Base-by-base conservation (phyloP, 2,888 invertebrate genomes). In the Perithous albicinctus region DNA sequence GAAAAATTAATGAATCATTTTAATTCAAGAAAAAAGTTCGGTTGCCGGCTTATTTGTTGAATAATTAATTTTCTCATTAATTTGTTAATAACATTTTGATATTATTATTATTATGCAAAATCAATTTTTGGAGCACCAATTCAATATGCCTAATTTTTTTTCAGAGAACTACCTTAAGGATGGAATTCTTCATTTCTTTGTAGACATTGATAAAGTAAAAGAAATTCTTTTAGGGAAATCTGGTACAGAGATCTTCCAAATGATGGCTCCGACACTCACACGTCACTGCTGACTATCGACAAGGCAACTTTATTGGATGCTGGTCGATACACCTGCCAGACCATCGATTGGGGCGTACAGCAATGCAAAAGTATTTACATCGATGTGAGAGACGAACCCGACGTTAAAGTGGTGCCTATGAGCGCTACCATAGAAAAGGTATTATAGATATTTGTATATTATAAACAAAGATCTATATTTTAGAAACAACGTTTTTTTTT, bases 301-400 rank as follows among this genome's bases (percentile, higher is more conserved):
- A 95, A 95, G 84, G 96, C 96, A 0, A 95, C 95, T 80, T 93
- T 94, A 23, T 94, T 95, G 41, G 97, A 98, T 89, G 95, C 95
- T 23, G 97, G 97, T 18, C 94, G 95, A 77, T 97, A 97, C 94
- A 96, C 96, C 2, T 97, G 98, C 91, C 96, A 96, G 89, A 96
- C 95, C 32, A 94, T 94, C 72, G 96, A 96, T 88, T 95, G 95
- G 88, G 95, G 95, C n/a, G 93, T 95, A 63, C 94, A 96, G 84
- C 94, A 96, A 82, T 96, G 96, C 90, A 94, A 95, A 84, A 95
- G 95, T 64, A 92, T 95, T 72, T 93, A 94, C 77, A 93, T 96
- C 41, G 94, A 94, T 26, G 94, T 97, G 15, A 88, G 91, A 64
- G 93, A 95, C 48, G 94, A 96, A 1, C 96, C 96, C 0, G 93